phyloP scores from a whole-genome alignment of 2,888 invertebrate genomes.

The Anorthoa munda region DNA sequence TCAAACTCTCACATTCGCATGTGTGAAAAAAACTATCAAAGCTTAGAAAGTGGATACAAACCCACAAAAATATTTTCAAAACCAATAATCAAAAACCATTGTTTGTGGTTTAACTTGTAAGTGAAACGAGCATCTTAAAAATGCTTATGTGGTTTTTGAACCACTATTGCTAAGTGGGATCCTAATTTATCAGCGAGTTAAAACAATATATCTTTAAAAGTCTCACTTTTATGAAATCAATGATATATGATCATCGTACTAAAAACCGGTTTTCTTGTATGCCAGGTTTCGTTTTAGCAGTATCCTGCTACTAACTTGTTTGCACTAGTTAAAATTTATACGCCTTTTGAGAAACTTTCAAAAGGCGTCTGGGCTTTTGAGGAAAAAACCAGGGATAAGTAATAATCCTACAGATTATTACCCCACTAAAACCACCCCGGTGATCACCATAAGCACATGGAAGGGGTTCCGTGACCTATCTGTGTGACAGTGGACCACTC shows the following conservation, averaged over 20 bases:
- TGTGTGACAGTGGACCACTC: too few species aligned
- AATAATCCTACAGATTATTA: too few species aligned
- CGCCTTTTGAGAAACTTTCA: too few species aligned
- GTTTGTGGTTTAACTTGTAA: constrained; percentile 13
- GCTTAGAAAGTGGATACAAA: constrained; percentile 31
- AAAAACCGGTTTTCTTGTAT: background rate
- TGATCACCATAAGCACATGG: too few species aligned
- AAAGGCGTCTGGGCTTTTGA: too few species aligned
- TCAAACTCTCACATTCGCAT: background rate
- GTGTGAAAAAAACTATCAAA: constrained; percentile 19
- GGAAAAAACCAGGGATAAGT: too few species aligned
- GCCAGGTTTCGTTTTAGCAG: too few species aligned
- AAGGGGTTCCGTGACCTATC: too few species aligned
- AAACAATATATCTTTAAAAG: background rate
- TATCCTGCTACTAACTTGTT: background rate
- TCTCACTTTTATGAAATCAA: constrained; percentile 14
- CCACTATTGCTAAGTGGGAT: background rate
- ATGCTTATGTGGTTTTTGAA: constrained; percentile 35
- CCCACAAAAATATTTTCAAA: constrained; percentile 41
- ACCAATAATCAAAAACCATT: constrained; percentile 12
- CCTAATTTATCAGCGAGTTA: background rate
- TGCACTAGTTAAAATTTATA: too few species aligned
- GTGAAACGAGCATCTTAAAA: constrained; percentile 32
- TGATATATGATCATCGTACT: background rate
- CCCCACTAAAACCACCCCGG: too few species aligned